Evolutionary conservation across 2,113 vertebrate species (phyloP), one percentile per base, ranked within the genome.

Genomic region (Heterotis niloticus): DNA sequence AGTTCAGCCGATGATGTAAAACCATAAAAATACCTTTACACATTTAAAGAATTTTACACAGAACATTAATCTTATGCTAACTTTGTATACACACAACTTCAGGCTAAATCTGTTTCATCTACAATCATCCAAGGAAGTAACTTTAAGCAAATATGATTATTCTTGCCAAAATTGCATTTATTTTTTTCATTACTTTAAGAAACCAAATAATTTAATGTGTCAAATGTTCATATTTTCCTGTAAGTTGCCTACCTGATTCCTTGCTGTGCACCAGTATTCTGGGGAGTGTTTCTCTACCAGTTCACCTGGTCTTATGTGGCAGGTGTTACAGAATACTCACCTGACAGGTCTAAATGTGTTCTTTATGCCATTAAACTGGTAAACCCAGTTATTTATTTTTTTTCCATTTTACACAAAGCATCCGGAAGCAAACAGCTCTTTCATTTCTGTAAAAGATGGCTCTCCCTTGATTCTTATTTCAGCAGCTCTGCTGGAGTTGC

Each of bases 341-440:
- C 71, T 57, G 69, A 51, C 44, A 23, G 29, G n/a, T 51, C 51
- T 11, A 44, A 54, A 16, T 16, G 26, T 74, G 23, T 16, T 26
- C 71, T 57, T 14, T 17, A 74, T 57, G 71, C 14, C 54, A 74
- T 18, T 23, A 59, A 74, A 74, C 71, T 52, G 71, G 71, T 74
- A 74, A 23, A 23, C 54, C 54, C 14, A 26, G 71, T 74, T n/a
- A 23, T 52, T 34, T 16, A 24, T 73, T 44, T 73, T 59, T 28
- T 17, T 62, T 62, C 3, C 59, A 2, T 44, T 7, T 44, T 44
- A 44, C 34, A 44, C 34, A 44, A 44, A 44, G 2, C 7, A 44
- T 44, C 34, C 34, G 34, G 34, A 44, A 44, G 34, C 7, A 7
- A 44, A 44, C 34, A 44, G 3, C 34, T 44, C 34, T 44, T 44